A percentile compares a stretch with the other conserved stretches of the same genome.
Evolutionary conservation across 2,113 vertebrate genomes (phyloP).

Genomic region (Anser brachyrhynchus): DNA sequence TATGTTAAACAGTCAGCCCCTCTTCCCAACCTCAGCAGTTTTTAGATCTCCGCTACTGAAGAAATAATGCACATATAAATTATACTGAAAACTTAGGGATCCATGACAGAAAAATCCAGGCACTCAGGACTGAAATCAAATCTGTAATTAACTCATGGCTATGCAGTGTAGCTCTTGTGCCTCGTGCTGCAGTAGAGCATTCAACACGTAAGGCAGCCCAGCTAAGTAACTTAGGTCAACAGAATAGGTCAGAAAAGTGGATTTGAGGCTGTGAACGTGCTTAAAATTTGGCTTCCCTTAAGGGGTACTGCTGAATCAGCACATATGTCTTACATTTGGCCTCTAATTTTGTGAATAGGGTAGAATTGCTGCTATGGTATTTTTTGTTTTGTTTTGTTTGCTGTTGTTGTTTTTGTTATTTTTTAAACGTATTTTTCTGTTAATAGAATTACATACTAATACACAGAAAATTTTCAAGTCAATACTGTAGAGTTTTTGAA

Average conservation of each 20-base stretch:
- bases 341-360: neutral
- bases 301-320: neutral
- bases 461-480: neutral
- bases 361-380: neutral
- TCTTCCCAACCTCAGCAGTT: constrained; percentile 64
- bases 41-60: constrained; percentile 5
- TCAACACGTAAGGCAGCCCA: neutral
- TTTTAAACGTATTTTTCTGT: neutral
- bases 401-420: too few species aligned
- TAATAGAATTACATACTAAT: neutral
- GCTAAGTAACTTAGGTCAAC: neutral
- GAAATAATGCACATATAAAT: neutral
- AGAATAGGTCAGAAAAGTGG: neutral
- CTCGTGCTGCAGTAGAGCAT: neutral
- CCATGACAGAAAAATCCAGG: neutral
- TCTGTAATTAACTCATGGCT: neutral
- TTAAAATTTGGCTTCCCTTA: neutral
- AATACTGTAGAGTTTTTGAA: neutral
- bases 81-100: neutral
- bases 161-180: neutral
- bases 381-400: neutral
- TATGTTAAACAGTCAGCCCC: constrained; percentile 39
- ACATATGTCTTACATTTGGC: neutral
- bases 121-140: neutral
- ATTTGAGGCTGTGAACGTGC: neutral